Evolutionary conservation across 2,113 vertebrate genomes (phyloP), one percentile per base, ranked within the genome.

Genomic region (Petrocephalus microphthalmus): DNA sequence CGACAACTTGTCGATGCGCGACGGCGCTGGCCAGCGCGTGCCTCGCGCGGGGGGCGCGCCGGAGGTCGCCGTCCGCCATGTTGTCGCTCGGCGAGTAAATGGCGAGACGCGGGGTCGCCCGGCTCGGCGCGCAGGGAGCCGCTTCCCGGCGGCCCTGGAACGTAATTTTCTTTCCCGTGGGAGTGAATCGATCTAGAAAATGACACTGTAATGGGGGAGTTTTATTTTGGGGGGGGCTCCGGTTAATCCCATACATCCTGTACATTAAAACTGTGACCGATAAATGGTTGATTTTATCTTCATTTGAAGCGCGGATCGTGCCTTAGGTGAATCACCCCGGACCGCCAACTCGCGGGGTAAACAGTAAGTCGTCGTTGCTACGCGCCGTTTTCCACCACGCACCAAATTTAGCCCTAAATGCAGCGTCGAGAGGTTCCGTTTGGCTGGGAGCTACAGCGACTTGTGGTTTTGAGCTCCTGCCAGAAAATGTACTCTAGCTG

Each of bases 71-170:
- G 82, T 85, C 88, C 83, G 88, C 88, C 88, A 89, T 89, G 88
- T 89, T 89, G 83, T 89, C 47, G 57, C 83, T 53, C 74, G 25
- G 42, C 49, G 52, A 88, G 87, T 33, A 89, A 88, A 57, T 4
- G 7, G 0, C 53, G 51, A 45, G 78, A 42, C 42, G 42, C 42
- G 42, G 42, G 42, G 42, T 42, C 42, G 42, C 42, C 42, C 42
- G 42, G 42, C 42, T 42, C 42, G 42, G 42, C 42, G 42, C 42
- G 42, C 42, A 42, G 42, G 42, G n/a, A n/a, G n/a, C n/a, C n/a
- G n/a, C n/a, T n/a, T n/a, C n/a, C n/a, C n/a, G n/a, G n/a, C n/a
- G n/a, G n/a, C n/a, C n/a, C n/a, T n/a, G n/a, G 37, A 78, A 78
- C 33, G 17, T 29, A 67, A 29, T 29, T 19, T 78, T 78, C 67